Evolutionary conservation across 2,113 vertebrate genomes (phyloP).

Genomic region (Chlamydotis undulata): DNA sequence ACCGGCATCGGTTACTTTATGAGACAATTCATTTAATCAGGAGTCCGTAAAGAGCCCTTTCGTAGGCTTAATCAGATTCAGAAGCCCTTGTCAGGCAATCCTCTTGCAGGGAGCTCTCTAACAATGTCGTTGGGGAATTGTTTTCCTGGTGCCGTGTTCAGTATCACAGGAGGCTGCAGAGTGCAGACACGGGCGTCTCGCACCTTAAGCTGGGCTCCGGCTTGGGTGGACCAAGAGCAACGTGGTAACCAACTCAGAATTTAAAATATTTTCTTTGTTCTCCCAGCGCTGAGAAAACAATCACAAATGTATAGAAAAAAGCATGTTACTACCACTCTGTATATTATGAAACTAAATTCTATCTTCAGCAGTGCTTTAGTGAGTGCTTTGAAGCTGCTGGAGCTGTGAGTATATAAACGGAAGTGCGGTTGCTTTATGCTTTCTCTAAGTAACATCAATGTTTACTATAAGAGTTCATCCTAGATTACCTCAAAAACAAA

Average conservation of each 20-base stretch:
- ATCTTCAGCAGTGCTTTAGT: not conserved
- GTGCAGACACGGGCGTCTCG: accelerated
- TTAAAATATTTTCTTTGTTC: not conserved
- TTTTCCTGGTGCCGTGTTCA: not conserved
- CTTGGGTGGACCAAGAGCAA: not conserved
- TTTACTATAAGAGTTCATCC: conserved; percentile 19
- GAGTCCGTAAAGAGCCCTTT: not conserved
- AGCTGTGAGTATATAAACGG: not conserved
- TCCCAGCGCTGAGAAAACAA: not conserved
- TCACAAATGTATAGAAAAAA: not conserved
- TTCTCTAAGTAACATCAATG: not conserved
- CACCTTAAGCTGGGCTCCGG: not conserved
- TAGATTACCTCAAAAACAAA: conserved; percentile 12
- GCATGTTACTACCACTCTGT: not conserved
- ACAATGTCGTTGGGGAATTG: not conserved
- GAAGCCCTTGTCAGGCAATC: not conserved
- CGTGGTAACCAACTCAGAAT: not conserved
- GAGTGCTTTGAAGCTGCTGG: not conserved
- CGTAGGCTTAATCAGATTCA: not conserved
- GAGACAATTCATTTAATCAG: conserved; percentile 1
- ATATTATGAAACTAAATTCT: not conserved
- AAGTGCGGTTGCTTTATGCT: not conserved
- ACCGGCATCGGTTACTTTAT: not conserved
- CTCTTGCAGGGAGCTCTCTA: not conserved
- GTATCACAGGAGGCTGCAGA: not conserved